A percentile compares a stretch with the other conserved stretches of the same genome.
Evolutionary conservation across 2,797 vertebrate genomes (phyloP).

Genomic region (Sarcoramphus papa): DNA sequence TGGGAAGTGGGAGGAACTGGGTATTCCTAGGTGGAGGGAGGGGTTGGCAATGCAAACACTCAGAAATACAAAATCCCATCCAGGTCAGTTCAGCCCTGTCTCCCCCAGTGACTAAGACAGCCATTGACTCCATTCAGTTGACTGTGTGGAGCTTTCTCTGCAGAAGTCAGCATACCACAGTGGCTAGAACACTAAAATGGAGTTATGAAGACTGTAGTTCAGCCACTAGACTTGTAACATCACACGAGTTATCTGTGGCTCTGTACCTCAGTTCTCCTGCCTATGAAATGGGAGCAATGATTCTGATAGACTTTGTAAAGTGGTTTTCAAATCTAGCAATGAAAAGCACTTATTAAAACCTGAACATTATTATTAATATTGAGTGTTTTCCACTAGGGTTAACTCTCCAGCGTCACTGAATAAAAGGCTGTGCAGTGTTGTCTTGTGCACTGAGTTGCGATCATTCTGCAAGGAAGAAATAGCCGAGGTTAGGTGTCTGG

Average conservation of each 20-base stretch:
- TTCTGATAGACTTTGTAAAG: background rate
- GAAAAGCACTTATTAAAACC: background rate
- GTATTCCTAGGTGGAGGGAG: background rate
- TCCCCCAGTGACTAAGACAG: background rate
- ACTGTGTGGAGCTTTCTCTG: background rate
- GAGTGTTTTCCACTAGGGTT: background rate
- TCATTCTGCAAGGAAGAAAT: background rate
- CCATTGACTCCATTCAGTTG: background rate
- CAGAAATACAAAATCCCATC: background rate
- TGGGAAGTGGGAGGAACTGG: background rate
- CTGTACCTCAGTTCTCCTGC: background rate
- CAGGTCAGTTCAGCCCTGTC: background rate
- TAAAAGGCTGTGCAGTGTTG: background rate
- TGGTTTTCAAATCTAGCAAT: background rate
- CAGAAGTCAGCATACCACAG: background rate
- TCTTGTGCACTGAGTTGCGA: background rate
- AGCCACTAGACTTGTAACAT: background rate
- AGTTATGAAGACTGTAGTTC: background rate
- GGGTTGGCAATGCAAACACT: background rate
- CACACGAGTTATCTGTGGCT: background rate
- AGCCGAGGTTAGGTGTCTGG: background rate
- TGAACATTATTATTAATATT: background rate
- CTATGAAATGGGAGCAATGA: background rate
- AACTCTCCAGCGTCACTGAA: background rate
- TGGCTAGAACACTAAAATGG: background rate